Conservation (phyloP, 2,888 invertebrate species). For the Pinctada fucata region DNA sequence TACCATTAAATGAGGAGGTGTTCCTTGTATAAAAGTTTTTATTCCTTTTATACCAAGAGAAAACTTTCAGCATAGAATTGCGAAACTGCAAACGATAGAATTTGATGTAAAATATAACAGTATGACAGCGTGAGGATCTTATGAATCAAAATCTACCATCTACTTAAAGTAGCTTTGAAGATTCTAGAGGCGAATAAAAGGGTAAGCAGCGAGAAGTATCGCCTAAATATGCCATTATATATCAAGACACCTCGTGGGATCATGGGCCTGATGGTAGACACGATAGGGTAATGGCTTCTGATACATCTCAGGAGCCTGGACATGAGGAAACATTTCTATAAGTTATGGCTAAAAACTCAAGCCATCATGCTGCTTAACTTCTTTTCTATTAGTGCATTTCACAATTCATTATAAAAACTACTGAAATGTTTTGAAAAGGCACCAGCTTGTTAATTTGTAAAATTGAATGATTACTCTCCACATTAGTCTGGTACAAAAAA, state of each 20-base stretch:
- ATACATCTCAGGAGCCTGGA: not conserved
- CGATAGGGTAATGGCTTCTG: not conserved
- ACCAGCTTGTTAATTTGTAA: slow-evolving; percentile 4
- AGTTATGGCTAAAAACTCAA: not conserved
- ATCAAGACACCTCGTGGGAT: not conserved
- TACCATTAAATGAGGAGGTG: no score
- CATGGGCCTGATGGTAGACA: not conserved
- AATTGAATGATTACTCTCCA: slow-evolving; percentile 5
- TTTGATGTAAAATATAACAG: no score
- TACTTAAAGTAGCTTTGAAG: no score
- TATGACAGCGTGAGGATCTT: no score
- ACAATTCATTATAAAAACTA: slow-evolving; percentile 1
- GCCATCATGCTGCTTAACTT: not conserved
- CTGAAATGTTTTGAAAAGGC: slow-evolving; percentile 2
- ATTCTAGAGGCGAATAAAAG: no score
- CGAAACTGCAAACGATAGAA: no score
- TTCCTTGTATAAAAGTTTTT: no score
- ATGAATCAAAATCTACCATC: no score
- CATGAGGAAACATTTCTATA: not conserved
- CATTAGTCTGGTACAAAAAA: slow-evolving; percentile 7
- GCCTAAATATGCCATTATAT: not conserved
- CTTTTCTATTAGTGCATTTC: slow-evolving; percentile 3
- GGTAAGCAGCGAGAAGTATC: no score
- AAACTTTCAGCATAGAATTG: no score
- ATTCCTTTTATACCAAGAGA: no score